phyloP scores from a whole-genome alignment of 2,113 vertebrate species.

The Tupaia chinensis region DNA sequence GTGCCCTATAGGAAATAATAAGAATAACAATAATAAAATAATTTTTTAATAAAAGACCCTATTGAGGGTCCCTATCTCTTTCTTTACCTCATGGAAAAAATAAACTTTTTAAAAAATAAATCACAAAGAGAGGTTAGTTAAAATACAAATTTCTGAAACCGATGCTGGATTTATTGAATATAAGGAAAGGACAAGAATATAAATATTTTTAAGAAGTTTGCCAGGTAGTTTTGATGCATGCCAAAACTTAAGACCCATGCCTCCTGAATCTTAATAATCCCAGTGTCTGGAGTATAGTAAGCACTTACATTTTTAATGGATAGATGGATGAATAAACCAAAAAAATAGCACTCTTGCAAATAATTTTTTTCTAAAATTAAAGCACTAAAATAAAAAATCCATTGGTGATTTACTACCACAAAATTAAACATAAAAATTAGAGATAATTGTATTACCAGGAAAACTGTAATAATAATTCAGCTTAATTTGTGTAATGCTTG shows the following conservation, averaged over 20 bases:
- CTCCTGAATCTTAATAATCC: neutral
- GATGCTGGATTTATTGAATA: neutral
- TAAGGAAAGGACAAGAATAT: neutral
- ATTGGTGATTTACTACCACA: neutral
- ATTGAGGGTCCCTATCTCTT: too few relatives aligned
- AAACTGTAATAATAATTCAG: neutral
- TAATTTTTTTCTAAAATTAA: neutral
- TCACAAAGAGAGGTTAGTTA: neutral
- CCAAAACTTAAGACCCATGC: neutral
- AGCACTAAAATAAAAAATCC: constrained; percentile 56
- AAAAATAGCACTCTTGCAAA: neutral
- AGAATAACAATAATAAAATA: too few relatives aligned
- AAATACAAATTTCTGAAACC: neutral
- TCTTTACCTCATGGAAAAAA: too few relatives aligned
- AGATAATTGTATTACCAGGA: neutral
- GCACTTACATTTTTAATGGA: neutral
- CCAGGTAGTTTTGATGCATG: neutral
- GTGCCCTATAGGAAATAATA: too few relatives aligned
- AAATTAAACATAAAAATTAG: constrained; percentile 39
- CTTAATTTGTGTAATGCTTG: neutral
- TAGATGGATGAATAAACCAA: neutral
- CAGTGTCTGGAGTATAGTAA: neutral
- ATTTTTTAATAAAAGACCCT: too few relatives aligned
- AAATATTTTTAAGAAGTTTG: neutral
- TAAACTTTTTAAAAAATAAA: neutral